Evolutionary conservation across 2,888 invertebrate genomes (phyloP), one percentile per base, ranked within the genome.

Genomic region (Eupithecia centaureata): DNA sequence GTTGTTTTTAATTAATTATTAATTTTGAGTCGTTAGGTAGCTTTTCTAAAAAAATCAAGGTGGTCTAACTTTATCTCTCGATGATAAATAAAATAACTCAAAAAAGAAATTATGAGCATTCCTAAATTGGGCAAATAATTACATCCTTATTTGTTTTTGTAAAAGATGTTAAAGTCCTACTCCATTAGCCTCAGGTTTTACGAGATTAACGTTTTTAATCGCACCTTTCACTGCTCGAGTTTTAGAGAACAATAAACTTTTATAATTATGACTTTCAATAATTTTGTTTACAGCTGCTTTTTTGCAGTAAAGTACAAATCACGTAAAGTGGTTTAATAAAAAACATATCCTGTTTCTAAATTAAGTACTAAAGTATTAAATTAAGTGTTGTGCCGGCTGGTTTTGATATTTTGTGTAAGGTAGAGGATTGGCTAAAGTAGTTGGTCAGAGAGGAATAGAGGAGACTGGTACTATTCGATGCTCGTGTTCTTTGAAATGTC

Each of bases 201-300:
- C 57, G 64, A 47, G 51, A 60, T 64, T 67, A 67, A 77, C 76
- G 77, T 80, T 80, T 78, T 73, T 75, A 78, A 76, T 74, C 77
- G 70, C 73, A 75, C 77, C 77, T 74, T 80, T 78, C 76, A 79
- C 77, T 73, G 73, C 70, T 5, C 42, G 79, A 80, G 75, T 80
- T 81, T 58, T n/a, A 47, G 35, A 66, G 70, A 72, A 73, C 71
- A 72, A 63, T 65, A 63, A 65, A 63, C 61, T 59, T 61, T 54
- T 61, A 35, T 62, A 38, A 51, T 61, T 61, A 51, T n/a, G 35
- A 58, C 57, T 56, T 62, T 65, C 33, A 47, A 60, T 33, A 57
- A 35, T 62, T 67, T 28, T 61, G 47, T 66, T 57, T 57, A 63
- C 47, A n/a, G n/a, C 12, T 22, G 18, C 54, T 4, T 58, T 42